phyloP scores from a whole-genome alignment of 2,888 invertebrate species.

The Sipunculus nudus region DNA sequence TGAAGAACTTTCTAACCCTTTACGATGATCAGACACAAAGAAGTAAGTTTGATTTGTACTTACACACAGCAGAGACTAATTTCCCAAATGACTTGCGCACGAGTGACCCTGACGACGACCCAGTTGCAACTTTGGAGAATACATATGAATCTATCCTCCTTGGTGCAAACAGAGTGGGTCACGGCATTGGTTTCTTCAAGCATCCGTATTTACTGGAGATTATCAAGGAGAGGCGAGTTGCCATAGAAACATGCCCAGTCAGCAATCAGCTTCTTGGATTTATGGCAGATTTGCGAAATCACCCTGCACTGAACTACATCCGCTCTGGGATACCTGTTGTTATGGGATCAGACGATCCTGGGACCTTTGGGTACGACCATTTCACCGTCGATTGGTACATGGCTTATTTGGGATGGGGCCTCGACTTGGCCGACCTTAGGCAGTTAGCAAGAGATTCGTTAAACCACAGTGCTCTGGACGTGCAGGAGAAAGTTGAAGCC shows the following conservation, averaged over 20 bases:
- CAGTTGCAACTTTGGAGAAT: conserved; percentile 40
- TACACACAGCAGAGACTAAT: conserved; percentile 41
- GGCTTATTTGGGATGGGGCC: conserved; percentile 44
- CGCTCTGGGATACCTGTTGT: conserved; percentile 40
- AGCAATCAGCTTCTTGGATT: conserved; percentile 44
- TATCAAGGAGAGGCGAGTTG: conserved; percentile 25
- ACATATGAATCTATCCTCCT: conserved; percentile 42
- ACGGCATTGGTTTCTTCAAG: conserved; percentile 40
- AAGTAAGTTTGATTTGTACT: conserved; percentile 27
- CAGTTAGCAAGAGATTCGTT: conserved; percentile 40
- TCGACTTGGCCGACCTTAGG: conserved; percentile 42
- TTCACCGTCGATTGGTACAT: conserved; percentile 45
- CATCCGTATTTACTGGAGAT: conserved; percentile 37
- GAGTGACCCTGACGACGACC: conserved; percentile 17
- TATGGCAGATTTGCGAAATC: conserved; percentile 40
- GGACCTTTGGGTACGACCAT: conserved; percentile 45
- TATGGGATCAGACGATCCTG: conserved; percentile 44
- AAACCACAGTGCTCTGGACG: conserved; percentile 33
- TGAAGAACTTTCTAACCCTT: conserved; percentile 24
- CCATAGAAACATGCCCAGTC: conserved; percentile 39
- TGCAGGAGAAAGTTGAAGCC: conserved; percentile 27
- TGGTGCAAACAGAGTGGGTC: conserved; percentile 38
- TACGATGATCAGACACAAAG: conserved; percentile 13
- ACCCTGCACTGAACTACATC: conserved; percentile 37
- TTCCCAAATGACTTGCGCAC: conserved; percentile 39